Evolutionary conservation across 2,113 vertebrate species (phyloP).

Genomic region (Festucalex cinctus): DNA sequence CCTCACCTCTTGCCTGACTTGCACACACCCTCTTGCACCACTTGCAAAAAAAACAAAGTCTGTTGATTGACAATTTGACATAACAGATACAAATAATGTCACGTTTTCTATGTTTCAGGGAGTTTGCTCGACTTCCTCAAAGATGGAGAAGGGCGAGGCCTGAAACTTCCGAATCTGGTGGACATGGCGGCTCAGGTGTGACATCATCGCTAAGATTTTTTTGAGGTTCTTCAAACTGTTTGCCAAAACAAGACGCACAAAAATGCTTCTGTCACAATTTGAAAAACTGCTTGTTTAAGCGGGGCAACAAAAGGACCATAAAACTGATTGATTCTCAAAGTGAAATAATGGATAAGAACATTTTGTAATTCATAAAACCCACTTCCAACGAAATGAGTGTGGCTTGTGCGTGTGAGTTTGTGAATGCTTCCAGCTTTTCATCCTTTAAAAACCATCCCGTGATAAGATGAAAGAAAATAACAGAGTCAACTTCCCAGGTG

Average conservation of each 20-base stretch:
- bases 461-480: slow-evolving; percentile 7
- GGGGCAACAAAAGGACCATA: neutral
- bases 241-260: neutral
- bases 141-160: slow-evolving; percentile 87
- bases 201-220: neutral
- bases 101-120: slow-evolving; percentile 67
- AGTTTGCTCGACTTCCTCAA: slow-evolving; percentile 97
- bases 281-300: neutral
- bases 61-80: neutral
- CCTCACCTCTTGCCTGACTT: no score
- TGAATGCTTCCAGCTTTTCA: neutral
- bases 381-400: neutral
- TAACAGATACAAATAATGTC: neutral
- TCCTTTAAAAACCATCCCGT: slow-evolving; percentile 23
- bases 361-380: neutral
- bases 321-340: neutral
- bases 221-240: neutral
- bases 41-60: no score
- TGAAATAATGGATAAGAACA: neutral
- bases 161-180: slow-evolving; percentile 97
- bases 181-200: slow-evolving; percentile 98
- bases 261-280: neutral
- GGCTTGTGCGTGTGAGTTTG: slow-evolving; percentile 1
- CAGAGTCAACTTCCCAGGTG: slow-evolving; percentile 72
- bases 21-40: no score